A percentile compares a stretch with the other conserved stretches of the same genome.
These are phyloP conservation scores for Hexactinellida sp. DNA, from an alignment of 37 sponge, comb jelly and placozoan species.

Conservation along the genomic window DNA sequence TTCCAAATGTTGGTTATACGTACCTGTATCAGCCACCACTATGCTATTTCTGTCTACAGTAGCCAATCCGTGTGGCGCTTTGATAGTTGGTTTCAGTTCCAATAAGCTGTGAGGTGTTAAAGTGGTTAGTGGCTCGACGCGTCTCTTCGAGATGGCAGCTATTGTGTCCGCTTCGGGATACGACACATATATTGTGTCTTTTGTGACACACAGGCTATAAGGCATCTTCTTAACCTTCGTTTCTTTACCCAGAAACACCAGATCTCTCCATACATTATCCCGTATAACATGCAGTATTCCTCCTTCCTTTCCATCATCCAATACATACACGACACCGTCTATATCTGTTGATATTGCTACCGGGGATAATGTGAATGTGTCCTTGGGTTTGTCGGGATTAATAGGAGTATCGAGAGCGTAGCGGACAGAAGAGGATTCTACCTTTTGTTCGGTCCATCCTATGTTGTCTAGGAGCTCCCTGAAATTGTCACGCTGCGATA, in stretches of 20 bases:
- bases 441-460: background rate
- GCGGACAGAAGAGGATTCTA: background rate
- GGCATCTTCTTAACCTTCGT: background rate
- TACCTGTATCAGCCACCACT: background rate
- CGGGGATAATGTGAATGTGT: background rate
- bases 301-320: background rate
- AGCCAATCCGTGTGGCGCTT: background rate
- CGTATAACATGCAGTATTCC: background rate
- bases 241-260: background rate
- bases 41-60: background rate
- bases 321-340: background rate
- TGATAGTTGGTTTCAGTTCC: background rate
- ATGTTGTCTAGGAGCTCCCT: background rate
- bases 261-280: background rate
- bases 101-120: background rate
- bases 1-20: too few species aligned
- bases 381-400: background rate
- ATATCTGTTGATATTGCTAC: background rate
- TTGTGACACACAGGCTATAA: background rate
- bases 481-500: background rate
- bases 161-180: background rate
- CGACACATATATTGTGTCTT: background rate
- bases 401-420: background rate
- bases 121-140: background rate
- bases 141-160: background rate